Evolutionary conservation across 2,113 vertebrate species (phyloP), one percentile per base, ranked within the genome.

Genomic region (Perognathus longimembris): DNA sequence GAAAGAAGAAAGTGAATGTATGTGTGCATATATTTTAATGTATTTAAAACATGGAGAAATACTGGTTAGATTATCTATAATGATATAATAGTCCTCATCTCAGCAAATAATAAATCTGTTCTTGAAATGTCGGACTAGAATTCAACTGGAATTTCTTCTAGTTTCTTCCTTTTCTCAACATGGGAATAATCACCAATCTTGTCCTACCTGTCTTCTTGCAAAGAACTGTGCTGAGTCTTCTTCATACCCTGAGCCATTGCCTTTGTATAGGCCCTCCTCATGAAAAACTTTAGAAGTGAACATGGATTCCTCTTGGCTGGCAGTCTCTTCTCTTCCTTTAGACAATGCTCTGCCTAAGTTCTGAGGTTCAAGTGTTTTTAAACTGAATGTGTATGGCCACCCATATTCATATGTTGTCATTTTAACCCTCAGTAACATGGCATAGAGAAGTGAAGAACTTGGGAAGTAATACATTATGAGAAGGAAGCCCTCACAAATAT

Each of bases 51-150:
- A 34, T 64, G 30, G 54, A 7, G 59, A 30, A 54, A 24, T 85
- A 73, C 57, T 26, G 63, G 67, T 15, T 61, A 7, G 20, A 66
- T 69, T 74, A 34, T 12, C 66, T 71, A 26, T 3, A 79, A 32
- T 79, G 36, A 74, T 79, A 50, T 57, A 88, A 85, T 54, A 45
- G 40, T 42, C 93, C 73, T 83, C 45, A 42, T 54, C 57, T 89
- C 85, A 64, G 34, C 32, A 89, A 64, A 66, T 75, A 54, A 30
- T 28, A 38, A 71, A 61, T 40, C 63, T 9, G 32, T 87, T 66
- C 10, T 57, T 92, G 6, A 6, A 6, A 50, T 54, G 10, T 17
- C 67, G 71, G 34, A 12, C 8, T 69, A 34, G 63, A 77, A 85
- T 84, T 59, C 74, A 14, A 21, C n/a, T n/a, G 24, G 22, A 34